These are phyloP conservation scores for Liolophura sinensis DNA, from an alignment of 1,140 invertebrate genomes.

Conservation along the genomic window DNA sequence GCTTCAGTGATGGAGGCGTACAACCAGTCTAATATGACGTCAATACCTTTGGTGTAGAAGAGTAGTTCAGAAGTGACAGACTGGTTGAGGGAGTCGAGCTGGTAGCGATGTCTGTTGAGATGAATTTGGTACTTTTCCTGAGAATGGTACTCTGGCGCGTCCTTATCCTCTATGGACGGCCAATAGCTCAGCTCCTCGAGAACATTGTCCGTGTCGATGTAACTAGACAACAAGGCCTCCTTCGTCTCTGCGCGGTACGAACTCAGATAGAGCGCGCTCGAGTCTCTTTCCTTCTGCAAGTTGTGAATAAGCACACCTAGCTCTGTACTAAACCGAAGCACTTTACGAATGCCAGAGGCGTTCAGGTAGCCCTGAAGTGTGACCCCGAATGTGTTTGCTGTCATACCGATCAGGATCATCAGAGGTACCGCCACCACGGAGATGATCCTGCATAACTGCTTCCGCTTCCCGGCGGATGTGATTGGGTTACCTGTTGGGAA, in stretches of 20 bases:
- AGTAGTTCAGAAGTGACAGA: slow-evolving; percentile 32
- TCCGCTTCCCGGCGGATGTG: slow-evolving; percentile 36
- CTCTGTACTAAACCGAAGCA: slow-evolving; percentile 9
- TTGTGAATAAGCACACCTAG: slow-evolving; percentile 17
- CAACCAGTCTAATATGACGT: slow-evolving; percentile 37
- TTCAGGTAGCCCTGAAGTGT: slow-evolving; percentile 33
- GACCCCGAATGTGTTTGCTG: slow-evolving; percentile 37
- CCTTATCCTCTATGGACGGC: slow-evolving; percentile 24
- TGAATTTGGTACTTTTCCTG: slow-evolving; percentile 27
- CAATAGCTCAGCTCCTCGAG: slow-evolving; percentile 37
- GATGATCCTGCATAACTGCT: slow-evolving; percentile 45
- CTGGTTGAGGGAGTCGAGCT: slow-evolving; percentile 31
- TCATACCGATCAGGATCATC: slow-evolving; percentile 34
- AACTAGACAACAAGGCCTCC: slow-evolving; percentile 31
- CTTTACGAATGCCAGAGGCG: slow-evolving; percentile 21
- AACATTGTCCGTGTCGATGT: slow-evolving; percentile 40
- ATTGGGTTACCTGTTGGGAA: slow-evolving; percentile 37
- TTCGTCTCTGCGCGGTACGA: slow-evolving; percentile 35
- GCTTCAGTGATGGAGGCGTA: slow-evolving; percentile 27
- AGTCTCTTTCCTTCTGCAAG: slow-evolving; percentile 44
- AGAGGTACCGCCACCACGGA: slow-evolving; percentile 37
- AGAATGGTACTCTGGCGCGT: slow-evolving; percentile 26
- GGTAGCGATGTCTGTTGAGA: slow-evolving; percentile 33
- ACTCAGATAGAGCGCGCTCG: slow-evolving; percentile 43
- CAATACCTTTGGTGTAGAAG: slow-evolving; percentile 31